phyloP scores from a whole-genome alignment of 2,797 vertebrate genomes.

The Tapirus indicus region DNA sequence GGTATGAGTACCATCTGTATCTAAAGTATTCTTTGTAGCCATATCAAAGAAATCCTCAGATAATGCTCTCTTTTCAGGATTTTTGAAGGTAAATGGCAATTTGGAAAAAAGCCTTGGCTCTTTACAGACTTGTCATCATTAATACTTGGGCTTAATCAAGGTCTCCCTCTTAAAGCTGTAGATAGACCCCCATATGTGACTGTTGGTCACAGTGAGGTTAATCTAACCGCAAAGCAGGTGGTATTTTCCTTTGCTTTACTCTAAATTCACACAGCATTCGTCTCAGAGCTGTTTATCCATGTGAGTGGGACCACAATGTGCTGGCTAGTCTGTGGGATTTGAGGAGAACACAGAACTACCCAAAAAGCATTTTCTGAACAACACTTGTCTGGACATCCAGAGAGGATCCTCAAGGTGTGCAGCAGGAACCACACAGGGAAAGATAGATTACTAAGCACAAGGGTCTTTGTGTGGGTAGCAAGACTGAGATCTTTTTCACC shows the following conservation, averaged over 20 bases:
- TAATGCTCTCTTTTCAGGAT: background rate
- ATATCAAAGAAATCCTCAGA: background rate
- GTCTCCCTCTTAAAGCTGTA: background rate
- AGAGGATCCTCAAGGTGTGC: background rate
- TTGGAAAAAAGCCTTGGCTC: background rate
- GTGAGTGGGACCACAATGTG: background rate
- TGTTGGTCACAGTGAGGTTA: background rate
- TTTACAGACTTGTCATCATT: background rate
- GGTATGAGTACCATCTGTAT: background rate
- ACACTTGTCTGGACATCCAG: background rate
- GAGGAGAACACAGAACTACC: background rate
- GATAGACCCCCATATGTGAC: background rate
- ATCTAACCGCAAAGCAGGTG: background rate
- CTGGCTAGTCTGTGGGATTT: background rate
- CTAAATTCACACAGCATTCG: background rate
- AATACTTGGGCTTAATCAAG: background rate
- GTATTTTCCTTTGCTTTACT: background rate
- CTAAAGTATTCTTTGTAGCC: background rate
- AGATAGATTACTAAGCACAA: background rate
- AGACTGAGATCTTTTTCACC: background rate
- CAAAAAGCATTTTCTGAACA: background rate
- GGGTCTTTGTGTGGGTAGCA: background rate
- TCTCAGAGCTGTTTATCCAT: background rate
- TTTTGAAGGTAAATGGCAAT: background rate
- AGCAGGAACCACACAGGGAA: background rate